Percentiles rank a stretch among this genome's conserved stretches.
phyloP scores from a whole-genome alignment of 2,888 invertebrate genomes.

The Carcina quercana region DNA sequence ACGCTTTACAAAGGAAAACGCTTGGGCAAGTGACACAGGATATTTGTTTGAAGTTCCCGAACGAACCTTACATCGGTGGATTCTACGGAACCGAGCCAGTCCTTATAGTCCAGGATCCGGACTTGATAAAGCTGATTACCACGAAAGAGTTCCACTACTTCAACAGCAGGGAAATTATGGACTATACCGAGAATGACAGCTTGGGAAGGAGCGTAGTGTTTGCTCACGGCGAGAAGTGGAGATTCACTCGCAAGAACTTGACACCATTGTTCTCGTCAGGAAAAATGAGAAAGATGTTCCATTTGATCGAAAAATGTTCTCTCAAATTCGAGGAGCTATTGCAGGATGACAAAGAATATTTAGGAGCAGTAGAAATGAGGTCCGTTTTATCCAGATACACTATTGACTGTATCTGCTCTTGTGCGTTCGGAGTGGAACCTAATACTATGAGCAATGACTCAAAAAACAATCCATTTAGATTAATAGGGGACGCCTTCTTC shows the following conservation, averaged over 20 bases:
- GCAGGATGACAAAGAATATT: slow-evolving; percentile 19
- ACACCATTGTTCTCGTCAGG: slow-evolving; percentile 45
- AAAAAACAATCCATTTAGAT: slow-evolving; percentile 25
- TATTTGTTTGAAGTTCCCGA: slow-evolving; percentile 23
- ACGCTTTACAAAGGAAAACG: slow-evolving; percentile 9
- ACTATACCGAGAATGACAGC: slow-evolving; percentile 31
- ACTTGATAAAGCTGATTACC: slow-evolving; percentile 25
- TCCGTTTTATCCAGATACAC: slow-evolving; percentile 33
- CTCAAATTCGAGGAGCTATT: slow-evolving; percentile 31
- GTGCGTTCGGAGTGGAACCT: slow-evolving; percentile 30
- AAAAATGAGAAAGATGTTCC: slow-evolving; percentile 55
- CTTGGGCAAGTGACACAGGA: slow-evolving; percentile 12
- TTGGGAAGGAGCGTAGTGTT: slow-evolving; percentile 35
- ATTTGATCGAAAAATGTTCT: slow-evolving; percentile 35
- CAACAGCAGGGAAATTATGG: slow-evolving; percentile 25
- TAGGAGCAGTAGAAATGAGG: slow-evolving; percentile 25
- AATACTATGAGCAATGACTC: slow-evolving; percentile 23
- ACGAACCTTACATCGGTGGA: slow-evolving; percentile 26
- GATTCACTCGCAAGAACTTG: slow-evolving; percentile 42
- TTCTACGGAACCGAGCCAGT: slow-evolving; percentile 26
- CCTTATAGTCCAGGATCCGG: slow-evolving; percentile 31
- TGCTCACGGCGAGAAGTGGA: slow-evolving; percentile 44
- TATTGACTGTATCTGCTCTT: slow-evolving; percentile 32
- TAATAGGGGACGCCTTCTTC: slow-evolving; percentile 23
- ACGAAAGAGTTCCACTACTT: slow-evolving; percentile 29